Evolutionary conservation across 2,797 vertebrate genomes (phyloP).

Genomic region (Parambassis ranga): DNA sequence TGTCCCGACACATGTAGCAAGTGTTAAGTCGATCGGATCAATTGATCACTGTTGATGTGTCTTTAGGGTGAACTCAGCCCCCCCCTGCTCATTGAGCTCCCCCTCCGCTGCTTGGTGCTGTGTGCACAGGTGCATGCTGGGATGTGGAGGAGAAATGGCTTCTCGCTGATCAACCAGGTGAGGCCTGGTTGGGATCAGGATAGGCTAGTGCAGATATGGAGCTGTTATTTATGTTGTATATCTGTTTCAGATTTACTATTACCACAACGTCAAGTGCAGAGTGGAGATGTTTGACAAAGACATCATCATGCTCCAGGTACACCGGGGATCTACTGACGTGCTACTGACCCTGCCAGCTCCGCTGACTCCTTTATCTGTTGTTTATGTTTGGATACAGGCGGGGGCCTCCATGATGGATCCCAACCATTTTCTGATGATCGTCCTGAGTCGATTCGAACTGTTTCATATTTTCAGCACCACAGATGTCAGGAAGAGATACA

Average conservation of each 20-base stretch:
- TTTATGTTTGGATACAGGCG: constrained; percentile 74
- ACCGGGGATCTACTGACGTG: not conserved
- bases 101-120: constrained; percentile 92
- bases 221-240: not conserved
- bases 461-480: constrained; percentile 93
- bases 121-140: constrained; percentile 98
- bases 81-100: constrained; percentile 93
- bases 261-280: constrained; percentile 97
- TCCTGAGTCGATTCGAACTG: constrained; percentile 94
- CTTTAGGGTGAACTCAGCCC: constrained; percentile 94
- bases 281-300: constrained; percentile 99
- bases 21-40: not conserved
- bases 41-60: not conserved
- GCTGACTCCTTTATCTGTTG: not conserved
- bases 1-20: not conserved
- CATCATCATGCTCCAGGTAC: constrained; percentile 95
- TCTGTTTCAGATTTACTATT: constrained; percentile 92
- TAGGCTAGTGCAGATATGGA: not conserved
- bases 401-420: constrained; percentile 99
- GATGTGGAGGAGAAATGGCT: constrained; percentile 98
- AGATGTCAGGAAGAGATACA: constrained; percentile 91
- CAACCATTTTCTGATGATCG: constrained; percentile 97
- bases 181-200: constrained; percentile 5
- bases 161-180: constrained; percentile 97
- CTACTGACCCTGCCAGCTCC: not conserved